Evolutionary conservation across 2,113 vertebrate species (phyloP).

Genomic region (Mellivora capensis): DNA sequence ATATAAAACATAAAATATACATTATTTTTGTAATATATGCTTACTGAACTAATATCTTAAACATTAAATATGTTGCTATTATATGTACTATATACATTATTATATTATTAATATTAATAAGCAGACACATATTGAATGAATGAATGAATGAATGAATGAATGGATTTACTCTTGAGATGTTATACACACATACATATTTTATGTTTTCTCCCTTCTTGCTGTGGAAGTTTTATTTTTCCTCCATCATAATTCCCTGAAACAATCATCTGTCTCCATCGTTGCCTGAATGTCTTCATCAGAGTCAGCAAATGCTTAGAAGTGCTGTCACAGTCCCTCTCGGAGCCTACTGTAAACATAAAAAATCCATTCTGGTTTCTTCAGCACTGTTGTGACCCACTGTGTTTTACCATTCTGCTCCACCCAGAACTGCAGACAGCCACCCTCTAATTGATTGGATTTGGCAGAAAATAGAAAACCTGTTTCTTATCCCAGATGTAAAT

Average conservation of each 20-base stretch:
- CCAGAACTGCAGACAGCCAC: not conserved
- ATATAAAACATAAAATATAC: not conserved
- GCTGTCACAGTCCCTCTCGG: not conserved
- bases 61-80: not conserved
- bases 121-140: not conserved
- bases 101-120: not conserved
- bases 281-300: not conserved
- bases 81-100: not conserved
- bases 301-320: not conserved
- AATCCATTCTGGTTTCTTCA: not conserved
- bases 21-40: not conserved
- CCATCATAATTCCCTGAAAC: not conserved
- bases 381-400: not conserved
- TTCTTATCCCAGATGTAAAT: constrained; percentile 26
- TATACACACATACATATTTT: not conserved
- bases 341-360: not conserved
- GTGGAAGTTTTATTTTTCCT: not conserved
- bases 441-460: not conserved
- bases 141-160: not conserved
- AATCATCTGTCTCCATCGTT: not conserved
- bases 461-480: not conserved
- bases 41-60: not conserved
- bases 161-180: not conserved
- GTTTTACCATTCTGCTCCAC: not conserved
- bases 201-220: not conserved